These are phyloP conservation scores for Rhamphomyia laevipes DNA, from an alignment of 2,888 invertebrate genomes.

Conservation along the genomic window DNA sequence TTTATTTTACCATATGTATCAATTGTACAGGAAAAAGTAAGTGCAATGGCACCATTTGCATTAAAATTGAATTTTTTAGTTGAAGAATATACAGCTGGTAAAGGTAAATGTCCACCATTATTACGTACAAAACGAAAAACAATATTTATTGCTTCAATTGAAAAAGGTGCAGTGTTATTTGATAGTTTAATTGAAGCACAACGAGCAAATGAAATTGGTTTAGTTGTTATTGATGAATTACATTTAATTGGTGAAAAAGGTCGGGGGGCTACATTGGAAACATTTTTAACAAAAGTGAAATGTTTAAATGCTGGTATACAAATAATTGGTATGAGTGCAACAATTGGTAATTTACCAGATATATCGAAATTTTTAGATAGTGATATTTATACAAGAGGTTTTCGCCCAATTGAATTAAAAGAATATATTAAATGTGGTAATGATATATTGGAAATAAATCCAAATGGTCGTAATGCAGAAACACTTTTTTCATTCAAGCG, in stretches of 20 bases:
- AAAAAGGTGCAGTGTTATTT: constrained; percentile 78
- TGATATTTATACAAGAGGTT: constrained; percentile 69
- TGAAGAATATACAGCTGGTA: constrained; percentile 91
- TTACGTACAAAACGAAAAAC: constrained; percentile 61
- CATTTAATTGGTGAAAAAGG: constrained; percentile 85
- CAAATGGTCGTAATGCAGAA: constrained; percentile 36
- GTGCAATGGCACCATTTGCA: constrained; percentile 68
- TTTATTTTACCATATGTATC: constrained; percentile 92
- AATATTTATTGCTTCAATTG: constrained; percentile 87
- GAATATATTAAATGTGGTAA: constrained; percentile 70
- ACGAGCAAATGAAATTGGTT: constrained; percentile 63
- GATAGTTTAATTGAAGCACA: constrained; percentile 72
- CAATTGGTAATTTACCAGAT: constrained; percentile 81
- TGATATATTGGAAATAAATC: constrained; percentile 45
- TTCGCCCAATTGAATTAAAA: constrained; percentile 75
- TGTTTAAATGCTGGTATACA: constrained; percentile 58
- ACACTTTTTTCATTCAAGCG: constrained; percentile 43
- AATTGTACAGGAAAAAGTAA: constrained; percentile 93
- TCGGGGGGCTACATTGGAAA: constrained; percentile 77
- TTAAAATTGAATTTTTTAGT: constrained; percentile 76
- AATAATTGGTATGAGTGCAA: constrained; percentile 95
- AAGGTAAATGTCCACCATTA: constrained; percentile 78
- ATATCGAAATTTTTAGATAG: constrained; percentile 70
- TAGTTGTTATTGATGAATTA: constrained; percentile 79
- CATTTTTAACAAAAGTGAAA: constrained; percentile 66